Evolutionary conservation across 2,888 invertebrate genomes (phyloP).

Genomic region (Noctua fimbriata): DNA sequence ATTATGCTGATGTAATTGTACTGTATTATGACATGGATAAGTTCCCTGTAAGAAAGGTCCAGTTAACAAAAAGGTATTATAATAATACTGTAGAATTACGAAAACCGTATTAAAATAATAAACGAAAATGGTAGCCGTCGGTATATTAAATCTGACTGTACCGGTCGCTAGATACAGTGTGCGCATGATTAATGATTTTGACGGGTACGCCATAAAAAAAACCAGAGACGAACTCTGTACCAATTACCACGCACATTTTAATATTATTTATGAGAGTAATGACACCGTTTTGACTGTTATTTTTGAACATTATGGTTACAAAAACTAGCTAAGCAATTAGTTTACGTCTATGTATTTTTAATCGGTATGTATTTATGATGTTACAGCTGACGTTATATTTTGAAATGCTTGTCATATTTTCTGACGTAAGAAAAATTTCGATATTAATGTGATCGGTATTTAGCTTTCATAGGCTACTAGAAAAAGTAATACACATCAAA

Average conservation of each 20-base stretch:
- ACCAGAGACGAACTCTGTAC: slow-evolving; percentile 57
- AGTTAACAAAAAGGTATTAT: not conserved
- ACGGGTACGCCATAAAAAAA: slow-evolving; percentile 61
- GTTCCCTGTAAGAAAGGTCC: not conserved
- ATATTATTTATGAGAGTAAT: slow-evolving; percentile 48
- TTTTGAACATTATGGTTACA: slow-evolving; percentile 24
- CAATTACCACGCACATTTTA: slow-evolving; percentile 50
- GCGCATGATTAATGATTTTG: slow-evolving; percentile 60
- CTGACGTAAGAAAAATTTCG: slow-evolving; percentile 1
- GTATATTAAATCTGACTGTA: slow-evolving; percentile 62
- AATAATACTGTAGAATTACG: not conserved
- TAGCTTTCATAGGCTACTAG: slow-evolving; percentile 7
- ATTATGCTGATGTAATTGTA: no score
- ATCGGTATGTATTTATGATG: slow-evolving; percentile 34
- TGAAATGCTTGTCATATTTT: slow-evolving; percentile 28
- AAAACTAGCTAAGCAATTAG: slow-evolving; percentile 50
- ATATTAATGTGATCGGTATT: slow-evolving; percentile 6
- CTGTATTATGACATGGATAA: not conserved
- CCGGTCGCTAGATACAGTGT: slow-evolving; percentile 45
- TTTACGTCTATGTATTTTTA: slow-evolving; percentile 45
- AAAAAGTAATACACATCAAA: slow-evolving; percentile 22
- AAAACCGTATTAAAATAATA: slow-evolving; percentile 49
- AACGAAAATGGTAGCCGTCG: slow-evolving; percentile 55
- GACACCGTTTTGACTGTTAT: slow-evolving; percentile 44
- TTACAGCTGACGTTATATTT: slow-evolving; percentile 33